These are phyloP conservation scores for Pteromalus puparum DNA, from an alignment of 1,140 invertebrate genomes.

Conservation along the genomic window DNA sequence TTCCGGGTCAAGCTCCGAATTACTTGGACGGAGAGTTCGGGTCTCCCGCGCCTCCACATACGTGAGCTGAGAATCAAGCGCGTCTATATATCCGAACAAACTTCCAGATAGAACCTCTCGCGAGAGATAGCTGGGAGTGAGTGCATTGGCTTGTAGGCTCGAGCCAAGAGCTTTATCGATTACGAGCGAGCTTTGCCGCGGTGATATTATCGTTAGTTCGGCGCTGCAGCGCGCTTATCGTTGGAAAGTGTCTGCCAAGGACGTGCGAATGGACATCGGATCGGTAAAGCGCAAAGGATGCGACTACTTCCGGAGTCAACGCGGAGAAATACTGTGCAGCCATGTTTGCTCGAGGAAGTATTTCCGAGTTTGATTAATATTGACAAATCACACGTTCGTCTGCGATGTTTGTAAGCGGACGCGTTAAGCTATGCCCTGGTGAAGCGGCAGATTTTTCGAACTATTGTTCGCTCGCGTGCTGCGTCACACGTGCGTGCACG, in stretches of 20 bases:
- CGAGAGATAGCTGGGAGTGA: conserved; percentile 18
- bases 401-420: too few species aligned
- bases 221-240: conserved; percentile 8
- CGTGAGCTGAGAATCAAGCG: conserved; percentile 43
- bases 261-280: conserved; percentile 47
- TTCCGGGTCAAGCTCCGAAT: conserved; percentile 48
- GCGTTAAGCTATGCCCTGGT: too few species aligned
- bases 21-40: conserved; percentile 14
- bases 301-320: too few species aligned
- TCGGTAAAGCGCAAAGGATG: conserved; percentile 26
- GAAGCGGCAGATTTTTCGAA: too few species aligned
- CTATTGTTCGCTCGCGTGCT: too few species aligned
- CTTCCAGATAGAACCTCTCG: conserved; percentile 11
- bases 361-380: too few species aligned
- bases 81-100: conserved; percentile 6
- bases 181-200: conserved; percentile 39
- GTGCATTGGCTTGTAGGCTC: conserved; percentile 47
- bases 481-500: too few species aligned
- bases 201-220: conserved; percentile 47
- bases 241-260: conserved; percentile 31
- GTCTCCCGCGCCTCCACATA: neutral
- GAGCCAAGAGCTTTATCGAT: neutral
- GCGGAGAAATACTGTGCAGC: too few species aligned
- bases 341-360: too few species aligned
- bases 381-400: too few species aligned